Percentiles rank a stretch among this genome's conserved stretches.
These are phyloP conservation scores for Smutsia gigantea DNA, from an alignment of 2,797 vertebrate genomes.

Conservation along the genomic window DNA sequence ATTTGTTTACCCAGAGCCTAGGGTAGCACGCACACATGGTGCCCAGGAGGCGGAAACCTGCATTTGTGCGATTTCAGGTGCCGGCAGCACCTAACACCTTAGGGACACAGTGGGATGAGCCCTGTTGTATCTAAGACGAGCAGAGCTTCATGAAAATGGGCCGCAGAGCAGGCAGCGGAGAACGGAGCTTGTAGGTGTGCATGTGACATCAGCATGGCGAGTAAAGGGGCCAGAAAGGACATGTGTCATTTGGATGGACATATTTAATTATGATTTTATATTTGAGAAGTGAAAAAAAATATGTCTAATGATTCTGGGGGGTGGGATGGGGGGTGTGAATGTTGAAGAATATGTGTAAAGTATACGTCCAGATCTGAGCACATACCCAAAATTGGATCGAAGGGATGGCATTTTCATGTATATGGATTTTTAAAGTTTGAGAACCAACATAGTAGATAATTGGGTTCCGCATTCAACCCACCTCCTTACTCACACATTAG, in stretches of 20 bases:
- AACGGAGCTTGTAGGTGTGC: neutral
- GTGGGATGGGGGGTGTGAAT: too few relatives aligned
- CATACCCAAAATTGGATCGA: too few relatives aligned
- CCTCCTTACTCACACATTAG: neutral
- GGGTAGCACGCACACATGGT: neutral
- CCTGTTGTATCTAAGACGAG: neutral
- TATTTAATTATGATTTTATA: too few relatives aligned
- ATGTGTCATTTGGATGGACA: too few relatives aligned
- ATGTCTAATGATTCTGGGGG: too few relatives aligned
- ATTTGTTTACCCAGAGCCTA: neutral
- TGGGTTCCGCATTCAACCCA: too few relatives aligned
- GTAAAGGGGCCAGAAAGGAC: neutral
- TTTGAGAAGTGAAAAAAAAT: too few relatives aligned
- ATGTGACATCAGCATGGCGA: neutral
- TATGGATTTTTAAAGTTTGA: too few relatives aligned
- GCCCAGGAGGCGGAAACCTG: neutral
- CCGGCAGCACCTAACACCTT: neutral
- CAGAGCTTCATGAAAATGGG: neutral
- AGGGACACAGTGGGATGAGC: neutral
- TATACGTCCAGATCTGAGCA: too few relatives aligned
- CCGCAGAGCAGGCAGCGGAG: neutral
- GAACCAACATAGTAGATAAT: too few relatives aligned
- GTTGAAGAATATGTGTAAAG: too few relatives aligned
- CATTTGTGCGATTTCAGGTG: neutral
- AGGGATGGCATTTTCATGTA: too few relatives aligned